Evolutionary conservation across 2,888 invertebrate species (phyloP), one percentile per base, ranked within the genome.

Genomic region (Schrankia costaestrigalis): DNA sequence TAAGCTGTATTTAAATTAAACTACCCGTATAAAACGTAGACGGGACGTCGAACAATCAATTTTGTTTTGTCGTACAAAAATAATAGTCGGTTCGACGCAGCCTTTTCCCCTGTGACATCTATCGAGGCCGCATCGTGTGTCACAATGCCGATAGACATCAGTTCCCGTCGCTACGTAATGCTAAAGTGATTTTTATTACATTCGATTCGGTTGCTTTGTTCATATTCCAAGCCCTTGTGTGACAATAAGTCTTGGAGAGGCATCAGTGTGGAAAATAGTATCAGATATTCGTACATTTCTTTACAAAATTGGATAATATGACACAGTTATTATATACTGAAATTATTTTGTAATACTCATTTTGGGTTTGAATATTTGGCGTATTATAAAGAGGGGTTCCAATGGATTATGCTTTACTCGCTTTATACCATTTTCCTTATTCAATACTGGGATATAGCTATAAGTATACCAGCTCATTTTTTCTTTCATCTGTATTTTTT

Each of bases 121-220:
- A 78, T 79, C 71, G 78, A 69, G 66, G 75, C 79, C 80, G 78
- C 83, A 66, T 78, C 81, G 78, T 83, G 77, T 82, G 80, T 84
- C 82, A 79, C 76, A 78, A 71, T 73, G 73, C 68, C 79, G 78
- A 80, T 80, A 82, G 77, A 82, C 81, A 84, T 84, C 84, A 79
- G 80, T 84, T 73, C 72, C 74, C 74, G 82, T 83, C 85, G 71
- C 66, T 66, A 71, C 69, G 78, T 76, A 77, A 81, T 78, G 73
- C 75, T 80, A 75, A 84, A 85, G 84, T 84, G 84, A 85, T 85
- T 86, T 82, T 86, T 86, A 86, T 85, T 80, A 81, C 80, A 77
- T 84, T 84, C 78, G 82, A 80, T 82, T 78, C 81, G 81, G 77
- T 80, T 77, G 83, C 81, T 83, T 82, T 81, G 80, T 82, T 81